Evolutionary conservation across 2,888 invertebrate genomes (phyloP), one percentile per base, ranked within the genome.

Genomic region (Mongoloraphidia duomilia): DNA sequence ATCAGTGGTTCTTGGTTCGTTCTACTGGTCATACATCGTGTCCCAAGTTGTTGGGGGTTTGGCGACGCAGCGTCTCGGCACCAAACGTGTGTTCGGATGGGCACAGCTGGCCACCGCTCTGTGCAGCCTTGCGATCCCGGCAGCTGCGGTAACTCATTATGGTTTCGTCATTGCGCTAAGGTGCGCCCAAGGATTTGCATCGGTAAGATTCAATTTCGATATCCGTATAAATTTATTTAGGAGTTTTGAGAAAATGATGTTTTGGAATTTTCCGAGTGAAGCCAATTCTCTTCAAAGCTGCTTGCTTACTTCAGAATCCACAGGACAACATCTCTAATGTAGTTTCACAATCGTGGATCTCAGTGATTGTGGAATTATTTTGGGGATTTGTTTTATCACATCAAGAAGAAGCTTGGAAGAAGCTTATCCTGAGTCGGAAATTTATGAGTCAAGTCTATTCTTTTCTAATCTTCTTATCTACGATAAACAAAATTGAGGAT

Each of bases 11-110:
- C 62, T 80, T 39, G 73, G 81, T 44, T 80, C 81, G 2, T 83
- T 82, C 63, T 83, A 81, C 63, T 82, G 82, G 82, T 80, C 80
- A 54, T 82, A 83, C 63, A 80, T 82, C 50, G 65, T 82, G 11
- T 80, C 81, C 1, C 82, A 82, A 67, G 69, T 79, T 11, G 77
- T 79, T 26, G 82, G 82, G 11, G 82, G 82, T 33, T 68, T 80
- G 54, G 75, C 82, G 33, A 82, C 82, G 2, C 82, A 83, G 64
- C 72, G 75, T 60, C 74, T 82, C 58, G 82, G 82, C 47, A 82
- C 82, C 12, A 83, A 82, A 63, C 69, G 74, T 5, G 81, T 82
- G 4, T 82, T 81, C 57, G 80, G 82, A 11, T 80, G 77, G 58
- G 81, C 82, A 3, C 82, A 83, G 61, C 64, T 80, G 39, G 71